Evolutionary conservation across 2,797 vertebrate genomes (phyloP).

Genomic region (Sebastes kiyomatsui): DNA sequence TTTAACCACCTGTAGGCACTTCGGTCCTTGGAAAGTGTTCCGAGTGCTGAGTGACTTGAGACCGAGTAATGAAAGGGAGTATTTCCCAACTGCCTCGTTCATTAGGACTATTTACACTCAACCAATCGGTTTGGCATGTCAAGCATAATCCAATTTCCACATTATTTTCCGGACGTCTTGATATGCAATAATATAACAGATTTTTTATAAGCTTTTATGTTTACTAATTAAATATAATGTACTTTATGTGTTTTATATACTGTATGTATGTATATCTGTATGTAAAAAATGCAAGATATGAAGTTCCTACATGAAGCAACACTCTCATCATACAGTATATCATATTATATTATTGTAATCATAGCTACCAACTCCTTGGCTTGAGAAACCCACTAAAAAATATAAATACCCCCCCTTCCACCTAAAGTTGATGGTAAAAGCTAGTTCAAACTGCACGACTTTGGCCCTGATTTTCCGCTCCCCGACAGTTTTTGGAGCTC

Average conservation of each 20-base stretch:
- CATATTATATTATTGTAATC: background rate
- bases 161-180: constrained; percentile 39
- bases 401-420: background rate
- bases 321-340: background rate
- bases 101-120: constrained; percentile 51
- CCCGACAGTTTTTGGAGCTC: too few species aligned
- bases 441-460: too few species aligned
- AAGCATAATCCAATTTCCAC: constrained; percentile 62
- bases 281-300: background rate
- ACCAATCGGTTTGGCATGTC: constrained; percentile 52
- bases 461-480: too few species aligned
- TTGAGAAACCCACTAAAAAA: background rate
- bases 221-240: background rate
- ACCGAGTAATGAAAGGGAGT: constrained; percentile 57
- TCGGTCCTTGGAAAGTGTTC: constrained; percentile 62
- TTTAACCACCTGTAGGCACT: constrained; percentile 53
- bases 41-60: constrained; percentile 58
- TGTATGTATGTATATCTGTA: background rate
- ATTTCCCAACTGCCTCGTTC: constrained; percentile 64
- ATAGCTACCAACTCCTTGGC: background rate
- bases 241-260: background rate
- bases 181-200: constrained; percentile 8
- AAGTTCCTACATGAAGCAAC: background rate
- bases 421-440: background rate
- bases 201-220: background rate